Evolutionary conservation across 2,888 invertebrate species (phyloP).

Genomic region (Ctena decussata): DNA sequence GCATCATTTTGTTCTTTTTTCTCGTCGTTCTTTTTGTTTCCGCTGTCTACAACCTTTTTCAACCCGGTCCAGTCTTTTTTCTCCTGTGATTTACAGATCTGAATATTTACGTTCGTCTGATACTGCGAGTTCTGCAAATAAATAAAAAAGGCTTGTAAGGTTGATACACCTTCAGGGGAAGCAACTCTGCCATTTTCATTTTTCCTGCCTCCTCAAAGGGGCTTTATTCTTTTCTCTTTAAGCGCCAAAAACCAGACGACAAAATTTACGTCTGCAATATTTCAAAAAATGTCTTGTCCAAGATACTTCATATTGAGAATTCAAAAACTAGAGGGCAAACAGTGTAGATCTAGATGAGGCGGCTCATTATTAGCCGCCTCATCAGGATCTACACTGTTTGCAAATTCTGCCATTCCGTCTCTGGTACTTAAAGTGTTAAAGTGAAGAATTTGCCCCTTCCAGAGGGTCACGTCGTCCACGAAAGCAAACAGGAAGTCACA

Average conservation of each 20-base stretch:
- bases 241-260: too few relatives aligned
- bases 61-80: neutral
- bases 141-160: neutral
- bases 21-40: neutral
- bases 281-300: neutral
- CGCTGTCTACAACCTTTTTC: neutral
- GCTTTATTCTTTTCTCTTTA: neutral
- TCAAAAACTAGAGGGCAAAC: too few relatives aligned
- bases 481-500: too few relatives aligned
- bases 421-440: too few relatives aligned
- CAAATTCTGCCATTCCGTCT: too few relatives aligned
- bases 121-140: neutral
- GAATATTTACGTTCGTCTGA: neutral
- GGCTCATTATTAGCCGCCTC: too few relatives aligned
- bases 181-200: neutral
- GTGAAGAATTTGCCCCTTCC: too few relatives aligned
- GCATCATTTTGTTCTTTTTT: neutral
- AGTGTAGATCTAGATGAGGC: too few relatives aligned
- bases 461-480: too few relatives aligned
- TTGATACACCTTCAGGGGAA: neutral
- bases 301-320: neutral
- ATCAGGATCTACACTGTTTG: too few relatives aligned
- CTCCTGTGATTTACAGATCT: neutral
- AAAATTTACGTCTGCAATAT: too few relatives aligned
- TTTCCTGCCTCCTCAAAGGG: neutral